Base-by-base conservation (phyloP, 1,140 invertebrate species). In the Ephestia elutella region DNA sequence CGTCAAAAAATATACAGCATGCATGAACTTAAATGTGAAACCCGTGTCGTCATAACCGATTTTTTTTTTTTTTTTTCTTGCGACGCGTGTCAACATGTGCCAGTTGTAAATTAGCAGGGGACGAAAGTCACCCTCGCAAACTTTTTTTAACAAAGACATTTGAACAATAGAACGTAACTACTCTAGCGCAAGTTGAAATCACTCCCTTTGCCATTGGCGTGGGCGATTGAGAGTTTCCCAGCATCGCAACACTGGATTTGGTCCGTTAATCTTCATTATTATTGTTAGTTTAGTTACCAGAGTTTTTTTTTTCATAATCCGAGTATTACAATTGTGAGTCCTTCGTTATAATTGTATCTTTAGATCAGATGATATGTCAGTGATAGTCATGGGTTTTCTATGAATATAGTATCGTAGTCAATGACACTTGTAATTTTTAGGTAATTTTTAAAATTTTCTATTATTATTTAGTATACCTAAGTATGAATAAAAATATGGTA, bases 61-160 rank as follows among this genome's bases (percentile, higher is more conserved):
- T 81, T 80, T 81, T 83, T 82, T 68, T 74, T 73, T 70, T 81
- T 85, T 82, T 80, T 78, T 68, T 67, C 73, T 73, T 58, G 32
- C 59, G 74, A 72, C 85, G 76, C 83, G 86, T 88, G 86, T 86
- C 86, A 83, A 86, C 86, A 86, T 87, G 83, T 83, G 85, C 85
- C 70, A 75, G 75, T n/a, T n/a, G n/a, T 85, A 88, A 87, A 86
- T 88, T 88, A 86, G 82, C 82, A 70, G 82, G 85, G 83, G 80
- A 79, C 68, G 66, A 59, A 54, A 65, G 65, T 71, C 75, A 80
- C 85, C 85, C 85, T 84, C 73, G 77, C 81, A 70, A 77, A 80
- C 69, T 82, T 83, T 85, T 83, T 85, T 80, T 65, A 73, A 80
- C 74, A 83, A 80, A 80, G 66, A 80, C 77, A 78, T 75, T 78